Conservation (phyloP, 2,797 vertebrate species). For the Halcyon smyrnensis region DNA sequence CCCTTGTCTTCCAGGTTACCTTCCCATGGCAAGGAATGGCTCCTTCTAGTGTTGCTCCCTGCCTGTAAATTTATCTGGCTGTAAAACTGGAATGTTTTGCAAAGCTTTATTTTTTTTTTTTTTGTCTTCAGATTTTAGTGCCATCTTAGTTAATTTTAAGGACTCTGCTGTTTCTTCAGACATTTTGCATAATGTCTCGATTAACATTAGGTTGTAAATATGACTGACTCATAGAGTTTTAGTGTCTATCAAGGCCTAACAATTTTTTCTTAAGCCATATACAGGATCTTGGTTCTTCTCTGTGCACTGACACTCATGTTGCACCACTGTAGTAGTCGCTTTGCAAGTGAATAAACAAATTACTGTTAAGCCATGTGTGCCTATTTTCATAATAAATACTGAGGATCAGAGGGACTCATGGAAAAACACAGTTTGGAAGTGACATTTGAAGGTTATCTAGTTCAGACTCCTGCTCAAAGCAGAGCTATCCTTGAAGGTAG, state of each 20-base stretch:
- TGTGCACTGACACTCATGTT: not conserved
- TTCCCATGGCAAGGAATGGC: not conserved
- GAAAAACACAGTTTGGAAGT: not conserved
- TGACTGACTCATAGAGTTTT: not conserved
- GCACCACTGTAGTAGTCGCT: not conserved
- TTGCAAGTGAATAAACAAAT: not conserved
- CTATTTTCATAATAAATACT: not conserved
- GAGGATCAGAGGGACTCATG: not conserved
- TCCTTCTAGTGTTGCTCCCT: not conserved
- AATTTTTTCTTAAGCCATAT: not conserved
- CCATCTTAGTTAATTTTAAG: not conserved
- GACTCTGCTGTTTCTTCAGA: not conserved
- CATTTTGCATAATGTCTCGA: not conserved
- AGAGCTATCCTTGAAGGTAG: not conserved
- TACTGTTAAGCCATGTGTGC: not conserved
- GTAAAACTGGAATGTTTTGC: not conserved
- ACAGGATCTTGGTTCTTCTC: not conserved
- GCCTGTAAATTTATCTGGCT: not conserved
- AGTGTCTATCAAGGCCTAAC: not conserved
- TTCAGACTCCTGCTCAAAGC: not conserved
- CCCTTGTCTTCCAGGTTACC: not conserved
- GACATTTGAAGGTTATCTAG: not conserved
- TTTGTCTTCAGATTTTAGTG: not conserved
- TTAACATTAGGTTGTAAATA: not conserved
- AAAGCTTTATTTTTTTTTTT: not conserved